Percentiles rank a stretch among this genome's conserved stretches.
Evolutionary conservation across 2,113 vertebrate species (phyloP).

Genomic region (Regulus satrapa): DNA sequence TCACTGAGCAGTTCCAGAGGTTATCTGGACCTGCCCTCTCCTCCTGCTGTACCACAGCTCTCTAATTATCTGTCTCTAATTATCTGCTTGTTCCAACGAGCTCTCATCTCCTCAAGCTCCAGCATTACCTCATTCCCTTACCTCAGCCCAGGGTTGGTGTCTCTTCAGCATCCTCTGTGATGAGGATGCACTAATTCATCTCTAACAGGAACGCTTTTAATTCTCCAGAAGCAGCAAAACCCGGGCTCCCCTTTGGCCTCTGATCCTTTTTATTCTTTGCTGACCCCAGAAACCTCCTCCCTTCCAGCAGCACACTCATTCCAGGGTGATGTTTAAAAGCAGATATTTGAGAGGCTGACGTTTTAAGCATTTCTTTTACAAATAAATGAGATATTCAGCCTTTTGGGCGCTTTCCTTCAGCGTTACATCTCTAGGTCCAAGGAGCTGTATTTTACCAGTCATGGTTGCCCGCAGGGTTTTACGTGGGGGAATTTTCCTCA

Average conservation of each 20-base stretch:
- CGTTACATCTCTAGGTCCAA: background rate
- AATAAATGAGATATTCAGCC: background rate
- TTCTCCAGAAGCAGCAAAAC: background rate
- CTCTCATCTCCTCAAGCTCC: background rate
- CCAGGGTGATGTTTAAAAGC: background rate
- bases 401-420: background rate
- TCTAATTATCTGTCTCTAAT: slow-evolving; percentile 23
- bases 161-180: background rate
- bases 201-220: background rate
- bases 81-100: background rate
- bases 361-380: background rate
- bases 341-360: background rate
- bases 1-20: background rate
- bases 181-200: background rate
- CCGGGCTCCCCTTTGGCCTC: background rate
- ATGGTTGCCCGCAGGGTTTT: background rate
- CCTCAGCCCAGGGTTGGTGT: background rate
- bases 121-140: slow-evolving; percentile 22
- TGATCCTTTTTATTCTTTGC: background rate
- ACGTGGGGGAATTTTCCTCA: background rate
- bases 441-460: background rate
- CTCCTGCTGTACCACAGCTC: background rate
- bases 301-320: background rate
- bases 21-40: background rate
- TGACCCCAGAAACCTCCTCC: background rate